Evolutionary conservation across 2,888 invertebrate genomes (phyloP), one percentile per base, ranked within the genome.

Genomic region (Stictocephala bisonia): DNA sequence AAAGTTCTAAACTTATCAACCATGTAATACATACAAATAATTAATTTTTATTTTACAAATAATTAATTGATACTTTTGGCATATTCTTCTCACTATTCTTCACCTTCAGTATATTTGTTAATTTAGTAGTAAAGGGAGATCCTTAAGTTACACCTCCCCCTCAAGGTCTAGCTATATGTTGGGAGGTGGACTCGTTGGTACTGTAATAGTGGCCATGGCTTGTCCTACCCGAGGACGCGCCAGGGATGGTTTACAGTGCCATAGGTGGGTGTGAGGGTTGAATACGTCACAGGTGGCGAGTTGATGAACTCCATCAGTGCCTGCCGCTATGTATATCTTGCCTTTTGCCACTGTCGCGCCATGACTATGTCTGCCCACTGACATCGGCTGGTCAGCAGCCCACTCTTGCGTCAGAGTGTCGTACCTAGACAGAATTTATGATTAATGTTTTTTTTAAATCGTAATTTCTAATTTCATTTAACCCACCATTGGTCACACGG

Each of bases 231-330:
- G 40, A 1, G 53, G 26, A 13, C 41, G n/a, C 9, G 35, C 18
- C 22, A 69, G 53, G 6, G 53, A 53, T 1, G 58, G 44, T 29
- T 41, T 24, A 3, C 40, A 26, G 31, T 71, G 70, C 70, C 70
- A 71, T 15, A 51, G 51, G 7, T 53, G 53, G 7, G 69, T 69
- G 27, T 58, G n/a, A 2, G 70, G 56, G 41, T 58, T 71, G 48
- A 58, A 71, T 20, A 44, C 48, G 18, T 58, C 64, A 44, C 64
- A 64, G 26, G 64, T 64, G 7, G 64, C 60, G 41, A 64, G 44
- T 44, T 64, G 70, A n/a, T 71, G 70, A 3, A 71, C n/a, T 2
- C 70, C 70, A n/a, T 71, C 58, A 22, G 27, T 58, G 7, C 70
- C 70, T 0, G 58, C 70, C 13, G 44, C 26, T 11, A 71, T n/a